These are phyloP conservation scores for Plecotus auritus DNA, from an alignment of 2,113 vertebrate species.

Conservation along the genomic window DNA sequence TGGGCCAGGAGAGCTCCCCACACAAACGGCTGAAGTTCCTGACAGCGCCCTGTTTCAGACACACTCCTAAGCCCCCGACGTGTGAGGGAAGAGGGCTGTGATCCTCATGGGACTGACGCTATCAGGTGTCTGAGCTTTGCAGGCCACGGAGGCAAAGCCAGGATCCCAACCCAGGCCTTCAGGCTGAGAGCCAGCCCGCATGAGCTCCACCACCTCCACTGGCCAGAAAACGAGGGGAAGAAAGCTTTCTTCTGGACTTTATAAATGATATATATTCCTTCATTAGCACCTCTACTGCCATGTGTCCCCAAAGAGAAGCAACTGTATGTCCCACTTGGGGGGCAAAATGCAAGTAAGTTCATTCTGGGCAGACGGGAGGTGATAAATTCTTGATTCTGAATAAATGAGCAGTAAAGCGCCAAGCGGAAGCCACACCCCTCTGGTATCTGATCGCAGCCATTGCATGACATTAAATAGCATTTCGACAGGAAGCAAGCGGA, in stretches of 20 bases:
- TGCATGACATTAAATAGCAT: neutral
- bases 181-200: neutral
- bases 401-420: neutral
- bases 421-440: neutral
- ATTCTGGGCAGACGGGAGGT: neutral
- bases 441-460: neutral
- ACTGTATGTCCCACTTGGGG: neutral
- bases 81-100: too few species aligned
- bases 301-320: neutral
- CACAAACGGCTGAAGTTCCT: fast-evolving
- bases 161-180: neutral
- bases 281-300: fast-evolving
- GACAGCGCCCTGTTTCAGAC: fast-evolving
- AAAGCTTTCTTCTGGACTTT: neutral
- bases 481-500: neutral
- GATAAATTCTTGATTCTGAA: neutral
- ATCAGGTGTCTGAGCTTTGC: too few species aligned
- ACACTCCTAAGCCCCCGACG: neutral
- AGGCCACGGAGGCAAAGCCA: neutral
- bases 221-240: too few species aligned
- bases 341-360: neutral
- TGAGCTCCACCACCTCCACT: too few species aligned
- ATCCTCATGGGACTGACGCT: neutral
- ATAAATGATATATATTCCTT: fast-evolving
- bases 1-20: fast-evolving